phyloP scores from a whole-genome alignment of 1,140 invertebrate species.

The Drosophila kurseongensis region DNA sequence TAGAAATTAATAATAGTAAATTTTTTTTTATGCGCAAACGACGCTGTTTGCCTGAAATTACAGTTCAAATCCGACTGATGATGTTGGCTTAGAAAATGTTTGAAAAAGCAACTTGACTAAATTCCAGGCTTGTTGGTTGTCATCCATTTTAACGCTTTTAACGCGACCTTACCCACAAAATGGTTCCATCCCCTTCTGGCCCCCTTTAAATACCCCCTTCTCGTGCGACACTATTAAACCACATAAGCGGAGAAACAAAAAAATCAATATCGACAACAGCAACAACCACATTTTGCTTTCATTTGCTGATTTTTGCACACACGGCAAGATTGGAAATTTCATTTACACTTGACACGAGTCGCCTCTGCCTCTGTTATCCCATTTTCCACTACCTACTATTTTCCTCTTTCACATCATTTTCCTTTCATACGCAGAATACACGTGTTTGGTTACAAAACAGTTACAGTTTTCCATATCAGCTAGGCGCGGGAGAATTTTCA shows the following conservation, averaged over 20 bases:
- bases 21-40: no score
- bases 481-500: slow-evolving; percentile 22
- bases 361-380: neutral
- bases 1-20: no score
- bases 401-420: slow-evolving; percentile 41
- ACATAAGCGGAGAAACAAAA: slow-evolving; percentile 38
- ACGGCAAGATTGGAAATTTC: slow-evolving; percentile 70
- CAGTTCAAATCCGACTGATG: no score
- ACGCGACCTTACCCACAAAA: slow-evolving; percentile 60
- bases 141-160: slow-evolving; percentile 56
- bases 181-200: neutral
- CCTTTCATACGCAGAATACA: slow-evolving; percentile 24
- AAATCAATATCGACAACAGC: slow-evolving; percentile 70
- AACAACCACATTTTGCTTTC: slow-evolving; percentile 34
- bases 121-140: slow-evolving; percentile 11
- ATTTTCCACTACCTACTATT: neutral
- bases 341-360: slow-evolving; percentile 74
- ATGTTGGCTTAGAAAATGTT: neutral
- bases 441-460: slow-evolving; percentile 51
- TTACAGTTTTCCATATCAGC: slow-evolving; percentile 49
- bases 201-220: slow-evolving; percentile 3
- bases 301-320: slow-evolving; percentile 58
- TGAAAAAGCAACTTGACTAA: neutral
- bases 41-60: no score
- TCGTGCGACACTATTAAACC: slow-evolving; percentile 48